Evolutionary conservation across 2,113 vertebrate species (phyloP).

Genomic region (Myxocyprinus asiaticus): DNA sequence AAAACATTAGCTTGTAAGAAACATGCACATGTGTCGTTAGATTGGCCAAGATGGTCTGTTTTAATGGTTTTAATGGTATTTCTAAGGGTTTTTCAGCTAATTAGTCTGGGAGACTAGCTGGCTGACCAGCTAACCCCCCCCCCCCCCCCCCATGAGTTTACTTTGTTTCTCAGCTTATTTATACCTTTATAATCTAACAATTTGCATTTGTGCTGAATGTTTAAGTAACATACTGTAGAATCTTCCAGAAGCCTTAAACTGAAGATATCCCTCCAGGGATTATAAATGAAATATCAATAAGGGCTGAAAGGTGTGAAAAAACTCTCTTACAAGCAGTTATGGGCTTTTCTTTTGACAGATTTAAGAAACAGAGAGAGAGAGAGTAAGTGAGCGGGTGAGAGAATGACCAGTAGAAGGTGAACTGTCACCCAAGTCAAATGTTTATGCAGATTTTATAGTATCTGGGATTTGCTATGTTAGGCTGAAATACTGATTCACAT

Average conservation of each 20-base stretch:
- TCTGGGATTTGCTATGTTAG: slow-evolving; percentile 21
- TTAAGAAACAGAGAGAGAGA: slow-evolving; percentile 5
- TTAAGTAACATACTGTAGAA: neutral
- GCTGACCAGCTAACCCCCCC: too few relatives aligned
- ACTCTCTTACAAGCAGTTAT: slow-evolving; percentile 16
- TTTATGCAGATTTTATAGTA: slow-evolving; percentile 41
- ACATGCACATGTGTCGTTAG: too few relatives aligned
- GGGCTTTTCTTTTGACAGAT: neutral
- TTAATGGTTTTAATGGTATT: too few relatives aligned
- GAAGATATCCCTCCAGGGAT: neutral
- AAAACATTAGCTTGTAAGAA: too few relatives aligned
- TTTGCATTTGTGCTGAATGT: neutral
- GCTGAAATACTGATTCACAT: slow-evolving; percentile 4
- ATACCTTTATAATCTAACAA: neutral
- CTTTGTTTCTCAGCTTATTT: neutral
- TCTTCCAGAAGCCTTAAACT: too few relatives aligned
- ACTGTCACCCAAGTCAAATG: slow-evolving; percentile 23
- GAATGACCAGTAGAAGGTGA: neutral
- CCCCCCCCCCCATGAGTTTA: too few relatives aligned
- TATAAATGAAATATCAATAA: slow-evolving; percentile 38
- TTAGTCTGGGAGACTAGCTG: too few relatives aligned
- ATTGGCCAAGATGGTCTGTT: too few relatives aligned
- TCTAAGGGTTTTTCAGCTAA: too few relatives aligned
- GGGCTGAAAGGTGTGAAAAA: slow-evolving; percentile 19
- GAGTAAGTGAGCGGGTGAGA: neutral